Percentiles rank a stretch among this genome's conserved stretches.
phyloP scores from a whole-genome alignment of 1,140 invertebrate species.

The Teleogryllus occipitalis region DNA sequence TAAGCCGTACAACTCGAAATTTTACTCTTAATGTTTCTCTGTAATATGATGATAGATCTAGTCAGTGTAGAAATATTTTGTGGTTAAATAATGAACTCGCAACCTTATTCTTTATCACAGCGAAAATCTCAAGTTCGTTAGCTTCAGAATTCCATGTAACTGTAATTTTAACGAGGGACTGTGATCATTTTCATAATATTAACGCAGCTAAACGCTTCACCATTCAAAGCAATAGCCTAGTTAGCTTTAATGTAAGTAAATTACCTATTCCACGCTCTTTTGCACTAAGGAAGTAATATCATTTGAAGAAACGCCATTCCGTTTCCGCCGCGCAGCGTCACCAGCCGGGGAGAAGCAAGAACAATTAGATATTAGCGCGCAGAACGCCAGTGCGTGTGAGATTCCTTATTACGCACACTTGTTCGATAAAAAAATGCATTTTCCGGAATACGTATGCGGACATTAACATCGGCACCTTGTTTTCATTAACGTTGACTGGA shows the following conservation, averaged over 20 bases:
- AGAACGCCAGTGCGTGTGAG: background rate
- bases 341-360: background rate
- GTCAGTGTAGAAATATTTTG: background rate
- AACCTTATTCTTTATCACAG: background rate
- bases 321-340: background rate
- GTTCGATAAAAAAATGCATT: too few species aligned
- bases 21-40: background rate
- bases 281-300: background rate
- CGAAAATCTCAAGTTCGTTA: background rate
- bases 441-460: too few species aligned
- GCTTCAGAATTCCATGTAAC: background rate
- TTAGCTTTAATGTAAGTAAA: background rate
- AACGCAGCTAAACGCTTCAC: background rate
- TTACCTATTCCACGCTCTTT: background rate
- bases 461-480: too few species aligned
- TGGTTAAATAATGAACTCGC: slow-evolving; percentile 4
- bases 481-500: too few species aligned
- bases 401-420: too few species aligned
- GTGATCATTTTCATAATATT: background rate
- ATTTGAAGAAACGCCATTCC: background rate
- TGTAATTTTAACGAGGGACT: background rate
- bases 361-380: background rate
- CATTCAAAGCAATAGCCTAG: background rate
- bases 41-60: background rate
- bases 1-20: background rate